Conservation (phyloP, 1,140 invertebrate species). For the Araneus ventricosus region DNA sequence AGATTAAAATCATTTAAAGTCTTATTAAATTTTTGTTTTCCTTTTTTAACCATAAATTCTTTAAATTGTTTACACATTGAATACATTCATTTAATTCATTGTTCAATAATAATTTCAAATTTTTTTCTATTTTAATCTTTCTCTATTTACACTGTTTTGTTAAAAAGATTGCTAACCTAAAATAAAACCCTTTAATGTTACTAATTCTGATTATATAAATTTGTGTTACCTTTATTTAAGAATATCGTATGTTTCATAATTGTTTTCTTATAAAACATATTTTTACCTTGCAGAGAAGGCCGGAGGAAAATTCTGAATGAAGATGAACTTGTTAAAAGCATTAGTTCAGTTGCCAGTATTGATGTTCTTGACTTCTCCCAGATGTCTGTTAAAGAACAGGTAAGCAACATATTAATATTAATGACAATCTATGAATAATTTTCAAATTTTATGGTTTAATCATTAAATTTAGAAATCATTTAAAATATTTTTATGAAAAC, state of each 20-base stretch:
- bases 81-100: no score
- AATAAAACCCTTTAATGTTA: background rate
- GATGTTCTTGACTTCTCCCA: constrained; percentile 76
- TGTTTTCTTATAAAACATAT: constrained; percentile 12
- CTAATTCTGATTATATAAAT: background rate
- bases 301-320: constrained; percentile 77
- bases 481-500: background rate
- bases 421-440: background rate
- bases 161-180: background rate
- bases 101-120: no score
- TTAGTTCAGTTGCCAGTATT: constrained; percentile 66
- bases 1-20: no score
- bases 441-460: background rate
- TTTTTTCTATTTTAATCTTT: background rate
- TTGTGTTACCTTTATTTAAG: no score
- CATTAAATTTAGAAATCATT: background rate
- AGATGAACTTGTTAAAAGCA: constrained; percentile 73
- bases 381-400: constrained; percentile 76
- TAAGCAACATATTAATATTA: constrained; percentile 39
- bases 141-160: background rate
- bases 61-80: no score
- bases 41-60: no score
- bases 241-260: background rate
- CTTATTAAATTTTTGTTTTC: no score
- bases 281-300: constrained; percentile 68